These are phyloP conservation scores for Suncus etruscus DNA, from an alignment of 2,113 vertebrate genomes.

Conservation along the genomic window DNA sequence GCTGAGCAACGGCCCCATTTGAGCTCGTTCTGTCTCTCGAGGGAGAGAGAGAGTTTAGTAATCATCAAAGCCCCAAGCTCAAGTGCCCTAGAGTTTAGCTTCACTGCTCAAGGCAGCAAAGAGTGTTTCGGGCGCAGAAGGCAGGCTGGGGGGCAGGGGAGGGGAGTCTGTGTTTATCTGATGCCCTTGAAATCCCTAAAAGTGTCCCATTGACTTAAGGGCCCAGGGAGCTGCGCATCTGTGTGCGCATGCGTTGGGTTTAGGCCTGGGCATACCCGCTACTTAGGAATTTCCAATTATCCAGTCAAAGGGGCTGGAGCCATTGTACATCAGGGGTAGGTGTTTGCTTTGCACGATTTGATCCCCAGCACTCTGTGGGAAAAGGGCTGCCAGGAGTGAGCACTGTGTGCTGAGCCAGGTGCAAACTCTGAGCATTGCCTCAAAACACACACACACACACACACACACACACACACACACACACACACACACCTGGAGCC, in stretches of 20 bases:
- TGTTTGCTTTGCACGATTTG: no score
- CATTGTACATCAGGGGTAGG: no score
- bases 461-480: no score
- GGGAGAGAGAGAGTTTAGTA: no score
- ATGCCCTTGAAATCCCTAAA: background rate
- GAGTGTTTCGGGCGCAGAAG: background rate
- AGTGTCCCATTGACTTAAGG: background rate
- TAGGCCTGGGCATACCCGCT: background rate
- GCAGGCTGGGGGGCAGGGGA: background rate
- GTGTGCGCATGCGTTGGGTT: background rate
- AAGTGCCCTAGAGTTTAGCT: no score
- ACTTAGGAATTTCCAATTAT: background rate
- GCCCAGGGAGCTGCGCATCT: background rate
- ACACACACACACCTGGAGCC: no score
- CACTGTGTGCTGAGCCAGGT: no score
- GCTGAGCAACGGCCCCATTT: no score
- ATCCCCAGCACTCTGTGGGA: no score
- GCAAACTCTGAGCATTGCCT: no score
- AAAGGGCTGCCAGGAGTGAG: no score
- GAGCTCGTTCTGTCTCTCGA: background rate
- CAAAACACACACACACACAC: no score
- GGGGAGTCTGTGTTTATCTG: background rate
- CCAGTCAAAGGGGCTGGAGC: background rate
- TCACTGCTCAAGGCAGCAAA: background rate
- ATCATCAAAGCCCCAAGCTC: background rate